phyloP scores from a whole-genome alignment of 1,140 invertebrate species.

The Harpegnathos saltator region DNA sequence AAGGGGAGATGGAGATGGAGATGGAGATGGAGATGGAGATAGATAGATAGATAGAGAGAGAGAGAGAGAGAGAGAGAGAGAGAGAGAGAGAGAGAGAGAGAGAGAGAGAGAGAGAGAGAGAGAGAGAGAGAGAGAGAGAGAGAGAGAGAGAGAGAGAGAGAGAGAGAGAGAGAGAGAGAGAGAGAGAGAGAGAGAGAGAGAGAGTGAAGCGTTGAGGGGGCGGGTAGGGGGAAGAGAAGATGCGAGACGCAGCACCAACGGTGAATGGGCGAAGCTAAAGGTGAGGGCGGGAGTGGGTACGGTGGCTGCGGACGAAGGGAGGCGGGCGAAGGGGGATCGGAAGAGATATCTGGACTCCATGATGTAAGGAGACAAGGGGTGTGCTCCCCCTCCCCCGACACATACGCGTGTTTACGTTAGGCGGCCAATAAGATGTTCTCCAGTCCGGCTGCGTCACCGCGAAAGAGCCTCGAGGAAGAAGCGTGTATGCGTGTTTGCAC shows the following conservation, averaged over 20 bases:
- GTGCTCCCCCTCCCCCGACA: too few relatives aligned
- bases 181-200: neutral
- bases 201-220: neutral
- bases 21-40: too few relatives aligned
- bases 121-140: too few relatives aligned
- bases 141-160: neutral
- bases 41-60: neutral
- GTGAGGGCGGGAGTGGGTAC: slow-evolving; percentile 35
- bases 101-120: neutral
- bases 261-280: slow-evolving; percentile 56
- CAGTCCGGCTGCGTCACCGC: slow-evolving; percentile 53
- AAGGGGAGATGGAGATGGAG: too few relatives aligned
- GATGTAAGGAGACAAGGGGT: slow-evolving; percentile 63
- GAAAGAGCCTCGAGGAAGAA: slow-evolving; percentile 16
- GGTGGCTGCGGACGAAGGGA: neutral
- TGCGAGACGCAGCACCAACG: slow-evolving; percentile 47
- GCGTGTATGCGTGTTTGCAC: neutral
- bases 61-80: neutral
- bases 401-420: slow-evolving; percentile 62
- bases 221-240: slow-evolving; percentile 44
- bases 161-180: neutral
- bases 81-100: neutral
- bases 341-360: slow-evolving; percentile 60
- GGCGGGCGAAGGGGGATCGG: slow-evolving; percentile 18
- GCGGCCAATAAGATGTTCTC: slow-evolving; percentile 61